A percentile compares a stretch with the other conserved stretches of the same genome.
phyloP scores from a whole-genome alignment of 64 coral and sea anemone genomes.

The Anthopleura sola region DNA sequence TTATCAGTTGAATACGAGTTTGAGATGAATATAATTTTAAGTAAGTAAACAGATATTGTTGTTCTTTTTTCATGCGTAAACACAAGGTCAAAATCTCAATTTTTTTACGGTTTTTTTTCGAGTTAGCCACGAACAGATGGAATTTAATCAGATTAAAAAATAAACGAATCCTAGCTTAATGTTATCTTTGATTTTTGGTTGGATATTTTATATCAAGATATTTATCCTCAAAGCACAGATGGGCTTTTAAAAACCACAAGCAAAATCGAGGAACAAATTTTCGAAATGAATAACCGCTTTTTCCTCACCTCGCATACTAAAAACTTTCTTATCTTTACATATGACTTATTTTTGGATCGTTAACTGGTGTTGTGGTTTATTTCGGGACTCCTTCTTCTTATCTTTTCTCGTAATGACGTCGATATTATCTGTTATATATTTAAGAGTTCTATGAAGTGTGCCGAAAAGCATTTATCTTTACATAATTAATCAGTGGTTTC shows the following conservation, averaged over 20 bases:
- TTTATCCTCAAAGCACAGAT: not conserved
- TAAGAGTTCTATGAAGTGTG: not conserved
- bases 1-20: no score
- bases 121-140: no score
- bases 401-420: not conserved
- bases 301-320: no score
- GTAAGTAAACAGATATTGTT: no score
- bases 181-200: no score
- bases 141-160: no score
- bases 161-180: no score
- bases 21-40: no score
- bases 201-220: no score
- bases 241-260: not conserved
- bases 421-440: not conserved
- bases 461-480: not conserved
- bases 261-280: not conserved
- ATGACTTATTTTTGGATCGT: not conserved
- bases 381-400: not conserved
- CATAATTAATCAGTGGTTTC: not conserved
- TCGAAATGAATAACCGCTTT: not conserved
- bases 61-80: no score
- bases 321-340: not conserved
- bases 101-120: no score
- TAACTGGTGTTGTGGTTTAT: not conserved
- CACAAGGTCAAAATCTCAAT: no score